Percentiles rank a stretch among this genome's conserved stretches.
phyloP scores from a whole-genome alignment of 1,140 invertebrate species.

The Aphelenchoides avenae region DNA sequence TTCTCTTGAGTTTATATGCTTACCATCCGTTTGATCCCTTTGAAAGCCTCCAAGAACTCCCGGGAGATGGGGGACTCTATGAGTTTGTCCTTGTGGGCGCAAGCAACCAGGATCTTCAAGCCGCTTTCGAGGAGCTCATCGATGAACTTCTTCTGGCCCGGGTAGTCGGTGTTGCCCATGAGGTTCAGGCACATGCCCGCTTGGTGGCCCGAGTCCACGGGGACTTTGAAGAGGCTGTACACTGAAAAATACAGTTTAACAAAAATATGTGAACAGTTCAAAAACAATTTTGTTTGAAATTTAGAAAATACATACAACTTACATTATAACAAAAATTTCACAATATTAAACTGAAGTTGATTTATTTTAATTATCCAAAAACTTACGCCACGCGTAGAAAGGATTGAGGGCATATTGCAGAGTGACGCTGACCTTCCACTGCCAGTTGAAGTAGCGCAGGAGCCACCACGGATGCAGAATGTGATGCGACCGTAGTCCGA shows the following conservation, averaged over 20 bases:
- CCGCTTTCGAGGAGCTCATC: constrained; percentile 21
- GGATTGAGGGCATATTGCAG: constrained; percentile 17
- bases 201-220: too few relatives aligned
- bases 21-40: too few relatives aligned
- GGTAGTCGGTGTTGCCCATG: constrained; percentile 23
- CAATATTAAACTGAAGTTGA: background rate
- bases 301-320: too few relatives aligned
- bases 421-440: constrained; percentile 15
- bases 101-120: constrained; percentile 15
- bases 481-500: constrained; percentile 25
- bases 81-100: constrained; percentile 24
- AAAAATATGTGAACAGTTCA: too few relatives aligned
- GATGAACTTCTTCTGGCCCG: constrained; percentile 18
- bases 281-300: too few relatives aligned
- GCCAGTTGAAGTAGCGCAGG: constrained; percentile 9
- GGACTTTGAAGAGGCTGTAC: too few relatives aligned
- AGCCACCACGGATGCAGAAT: constrained; percentile 19
- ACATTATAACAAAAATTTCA: constrained; percentile 11
- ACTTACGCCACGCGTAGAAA: constrained; percentile 17
- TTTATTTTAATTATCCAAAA: background rate
- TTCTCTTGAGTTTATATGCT: too few relatives aligned
- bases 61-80: constrained; percentile 17
- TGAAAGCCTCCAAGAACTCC: constrained; percentile 20
- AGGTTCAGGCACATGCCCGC: too few relatives aligned
- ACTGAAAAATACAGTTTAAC: too few relatives aligned